phyloP scores from a whole-genome alignment of 2,888 invertebrate genomes.

The Axea sp. region DNA sequence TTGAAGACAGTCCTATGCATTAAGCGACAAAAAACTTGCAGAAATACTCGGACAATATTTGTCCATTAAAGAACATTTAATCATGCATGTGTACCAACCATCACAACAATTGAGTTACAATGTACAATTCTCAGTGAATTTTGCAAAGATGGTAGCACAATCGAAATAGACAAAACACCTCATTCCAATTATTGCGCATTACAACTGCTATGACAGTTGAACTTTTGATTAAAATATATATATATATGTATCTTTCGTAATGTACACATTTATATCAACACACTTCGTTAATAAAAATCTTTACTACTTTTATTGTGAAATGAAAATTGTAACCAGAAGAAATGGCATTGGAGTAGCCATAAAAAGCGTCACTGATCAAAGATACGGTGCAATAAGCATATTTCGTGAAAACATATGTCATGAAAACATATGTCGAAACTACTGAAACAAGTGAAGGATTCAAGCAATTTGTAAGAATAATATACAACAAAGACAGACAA shows the following conservation, averaged over 20 bases:
- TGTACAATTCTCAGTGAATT: constrained; percentile 19
- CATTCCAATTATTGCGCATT: constrained; percentile 13
- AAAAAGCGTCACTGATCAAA: constrained; percentile 27
- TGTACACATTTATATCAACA: too few relatives aligned
- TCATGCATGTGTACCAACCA: constrained; percentile 47
- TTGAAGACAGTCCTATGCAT: constrained; percentile 35
- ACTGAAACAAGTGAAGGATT: constrained; percentile 47
- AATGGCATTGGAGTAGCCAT: constrained; percentile 6
- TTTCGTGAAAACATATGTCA: constrained; percentile 33
- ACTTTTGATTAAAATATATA: too few relatives aligned
- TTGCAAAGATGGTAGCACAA: constrained; percentile 10
- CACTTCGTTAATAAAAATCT: too few relatives aligned
- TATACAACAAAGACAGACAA: constrained; percentile 67
- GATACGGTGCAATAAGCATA: constrained; percentile 45
- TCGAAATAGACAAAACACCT: constrained; percentile 11
- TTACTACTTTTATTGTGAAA: too few relatives aligned
- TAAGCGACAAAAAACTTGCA: constrained; percentile 45
- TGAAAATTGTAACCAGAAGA: constrained; percentile 20
- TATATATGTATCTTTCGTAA: too few relatives aligned
- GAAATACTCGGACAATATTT: constrained; percentile 8
- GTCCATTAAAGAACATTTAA: constrained; percentile 32
- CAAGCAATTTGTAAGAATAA: constrained; percentile 31
- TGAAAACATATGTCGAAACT: constrained; percentile 39
- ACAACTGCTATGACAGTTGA: not conserved
- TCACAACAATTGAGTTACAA: constrained; percentile 31